These are phyloP conservation scores for Scaeva pyrastri DNA, from an alignment of 2,888 invertebrate species.

Conservation along the genomic window DNA sequence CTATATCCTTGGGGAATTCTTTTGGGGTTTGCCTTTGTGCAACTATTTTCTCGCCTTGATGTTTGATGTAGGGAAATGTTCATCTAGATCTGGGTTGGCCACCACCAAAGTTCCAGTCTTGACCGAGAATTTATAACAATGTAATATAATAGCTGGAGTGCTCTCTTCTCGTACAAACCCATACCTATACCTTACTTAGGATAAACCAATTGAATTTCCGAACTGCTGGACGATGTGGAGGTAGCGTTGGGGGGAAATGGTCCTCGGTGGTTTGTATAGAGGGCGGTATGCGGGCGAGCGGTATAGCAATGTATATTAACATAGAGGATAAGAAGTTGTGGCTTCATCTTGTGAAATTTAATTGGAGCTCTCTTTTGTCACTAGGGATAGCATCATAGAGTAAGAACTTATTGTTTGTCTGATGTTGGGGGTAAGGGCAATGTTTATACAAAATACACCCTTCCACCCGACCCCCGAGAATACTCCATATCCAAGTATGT, in stretches of 20 bases:
- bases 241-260: too few relatives aligned
- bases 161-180: not conserved
- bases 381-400: conserved; percentile 16
- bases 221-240: conserved; percentile 20
- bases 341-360: conserved; percentile 60
- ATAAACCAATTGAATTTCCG: conserved; percentile 67
- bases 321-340: conserved; percentile 61
- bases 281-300: too few relatives aligned
- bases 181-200: not conserved
- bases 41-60: conserved; percentile 67
- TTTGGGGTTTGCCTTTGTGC: conserved; percentile 68
- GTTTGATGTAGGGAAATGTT: conserved; percentile 54
- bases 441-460: conserved; percentile 17
- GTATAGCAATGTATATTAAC: conserved; percentile 40
- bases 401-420: conserved; percentile 34
- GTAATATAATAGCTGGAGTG: conserved; percentile 37
- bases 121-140: conserved; percentile 63
- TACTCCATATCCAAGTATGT: not conserved
- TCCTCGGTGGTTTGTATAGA: too few relatives aligned
- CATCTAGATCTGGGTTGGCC: conserved; percentile 1
- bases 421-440: not conserved
- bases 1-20: conserved; percentile 54
- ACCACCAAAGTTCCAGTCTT: conserved; percentile 44
- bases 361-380: conserved; percentile 39
- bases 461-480: not conserved